Evolutionary conservation across 2,797 vertebrate genomes (phyloP).

Genomic region (Peromyscus nudipes): DNA sequence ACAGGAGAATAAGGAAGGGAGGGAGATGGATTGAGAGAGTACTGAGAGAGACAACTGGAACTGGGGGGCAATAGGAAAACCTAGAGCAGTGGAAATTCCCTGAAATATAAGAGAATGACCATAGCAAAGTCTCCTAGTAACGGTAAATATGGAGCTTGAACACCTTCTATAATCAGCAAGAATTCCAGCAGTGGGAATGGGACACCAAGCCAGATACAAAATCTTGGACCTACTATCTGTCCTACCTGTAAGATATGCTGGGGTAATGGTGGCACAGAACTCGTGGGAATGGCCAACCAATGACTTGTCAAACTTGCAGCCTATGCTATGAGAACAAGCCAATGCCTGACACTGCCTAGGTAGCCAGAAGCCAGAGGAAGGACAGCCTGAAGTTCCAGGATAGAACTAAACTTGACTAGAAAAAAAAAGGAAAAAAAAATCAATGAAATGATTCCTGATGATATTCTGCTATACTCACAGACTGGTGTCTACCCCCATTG

Average conservation of each 20-base stretch:
- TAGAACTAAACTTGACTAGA: not conserved
- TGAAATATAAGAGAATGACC: not conserved
- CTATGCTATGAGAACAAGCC: not conserved
- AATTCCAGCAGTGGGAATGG: not conserved
- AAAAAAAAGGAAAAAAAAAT: not conserved
- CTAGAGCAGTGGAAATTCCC: not conserved
- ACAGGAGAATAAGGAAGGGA: not conserved
- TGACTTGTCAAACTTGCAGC: not conserved
- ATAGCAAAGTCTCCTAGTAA: not conserved
- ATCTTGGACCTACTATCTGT: not conserved
- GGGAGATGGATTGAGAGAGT: not conserved
- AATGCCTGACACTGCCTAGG: not conserved
- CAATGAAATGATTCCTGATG: not conserved
- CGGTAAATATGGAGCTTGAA: not conserved
- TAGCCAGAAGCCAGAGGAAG: not conserved
- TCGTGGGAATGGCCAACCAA: not conserved
- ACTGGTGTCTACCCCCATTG: not conserved
- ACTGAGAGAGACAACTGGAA: not conserved
- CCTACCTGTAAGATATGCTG: not conserved
- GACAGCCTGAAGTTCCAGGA: not conserved
- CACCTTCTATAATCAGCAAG: not conserved
- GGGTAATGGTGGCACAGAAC: not conserved
- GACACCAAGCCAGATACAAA: not conserved
- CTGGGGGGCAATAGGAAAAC: not conserved
- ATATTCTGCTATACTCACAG: not conserved